Base-by-base conservation (phyloP, 2,113 vertebrate genomes). In the Tauraco erythrolophus region DNA sequence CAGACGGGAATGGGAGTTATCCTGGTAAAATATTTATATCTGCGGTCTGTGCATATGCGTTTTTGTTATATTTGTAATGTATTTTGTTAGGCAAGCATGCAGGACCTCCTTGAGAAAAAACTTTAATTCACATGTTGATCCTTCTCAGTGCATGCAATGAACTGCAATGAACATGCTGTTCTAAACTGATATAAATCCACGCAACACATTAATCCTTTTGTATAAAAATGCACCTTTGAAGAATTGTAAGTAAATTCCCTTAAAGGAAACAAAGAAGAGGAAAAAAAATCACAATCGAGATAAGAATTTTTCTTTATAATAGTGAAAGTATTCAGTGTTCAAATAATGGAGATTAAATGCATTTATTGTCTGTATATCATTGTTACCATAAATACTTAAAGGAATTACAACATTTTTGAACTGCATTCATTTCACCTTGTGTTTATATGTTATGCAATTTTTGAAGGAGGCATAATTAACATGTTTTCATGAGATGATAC, bases 71-170 rank as follows among this genome's bases (percentile, higher is more conserved):
- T 82, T 96, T 92, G 56, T 88, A 77, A 60, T 77, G 43, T 97
- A 71, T 96, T 97, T 97, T 97, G 35, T 94, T 95, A 96, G 95
- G 83, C 81, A 97, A 97, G 77, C 50, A 69, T 76, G 50, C 60
- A 91, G 53, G 74, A 92, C 45, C 69, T 92, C 77, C 83, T 88
- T 74, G 62, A 90, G 77, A 94, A 96, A 88, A 84, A 93, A 19
- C 30, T 65, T 35, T 43, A 66, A 57, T 90, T 89, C 83, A 54
- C 37, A 81, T 85, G 54, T 45, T 1, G 5, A 28, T 13, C 81
- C 92, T 75, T 88, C 62, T 72, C 72, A 83, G 53, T 75, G 41
- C 58, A 62, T 76, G 68, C 43, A 92, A 60, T 57, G 57, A 94
- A 68, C 79, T 87, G 57, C 46, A 83, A 80, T 0, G 1, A 93